Evolutionary conservation across 2,888 invertebrate species (phyloP), one percentile per base, ranked within the genome.

Genomic region (Syrphus vitripennis): DNA sequence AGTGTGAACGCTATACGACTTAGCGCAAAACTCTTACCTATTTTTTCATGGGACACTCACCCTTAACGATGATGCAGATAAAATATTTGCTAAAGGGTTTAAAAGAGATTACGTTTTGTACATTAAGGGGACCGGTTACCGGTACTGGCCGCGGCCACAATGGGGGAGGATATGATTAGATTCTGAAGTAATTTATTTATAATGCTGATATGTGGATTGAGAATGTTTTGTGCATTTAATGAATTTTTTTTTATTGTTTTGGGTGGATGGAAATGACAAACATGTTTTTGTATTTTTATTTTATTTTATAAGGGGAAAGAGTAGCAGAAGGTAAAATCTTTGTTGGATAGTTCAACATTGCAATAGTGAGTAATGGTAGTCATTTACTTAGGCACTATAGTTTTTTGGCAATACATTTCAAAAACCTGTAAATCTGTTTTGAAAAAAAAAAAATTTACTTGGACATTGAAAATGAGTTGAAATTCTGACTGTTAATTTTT

Each of bases 61-160:
- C n/a, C n/a, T n/a, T n/a, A 53, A 65, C 55, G 63, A 63, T 70
- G 48, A 61, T 50, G 69, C 67, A 67, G 50, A 67, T 67, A 50
- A 67, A 67, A 50, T 50, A 67, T 67, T 50, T 67, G 50, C 34
- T 24, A 50, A 50, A 67, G 67, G 50, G 67, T 67, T 67, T 45
- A 45, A 45, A 3, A 29, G 26, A 29, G 63, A 65, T 65, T 45
- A 37, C 37, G 37, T 59, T 31, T 34, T 26, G 16, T 26, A 16
- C 29, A 29, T n/a, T n/a, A n/a, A 31, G 45, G 45, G 65, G 45
- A 16, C 21, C n/a, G 26, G 40, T n/a, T n/a, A n/a, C n/a, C n/a
- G 45, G 65, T 29, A 16, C 21, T 10, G 26, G 40, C 45, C 34
- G 21, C 1, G 19, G 10, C 29, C 45, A 19, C 26, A 63, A 14